Evolutionary conservation across 2,113 vertebrate genomes (phyloP).

Genomic region (Phylloscopus trochilus): DNA sequence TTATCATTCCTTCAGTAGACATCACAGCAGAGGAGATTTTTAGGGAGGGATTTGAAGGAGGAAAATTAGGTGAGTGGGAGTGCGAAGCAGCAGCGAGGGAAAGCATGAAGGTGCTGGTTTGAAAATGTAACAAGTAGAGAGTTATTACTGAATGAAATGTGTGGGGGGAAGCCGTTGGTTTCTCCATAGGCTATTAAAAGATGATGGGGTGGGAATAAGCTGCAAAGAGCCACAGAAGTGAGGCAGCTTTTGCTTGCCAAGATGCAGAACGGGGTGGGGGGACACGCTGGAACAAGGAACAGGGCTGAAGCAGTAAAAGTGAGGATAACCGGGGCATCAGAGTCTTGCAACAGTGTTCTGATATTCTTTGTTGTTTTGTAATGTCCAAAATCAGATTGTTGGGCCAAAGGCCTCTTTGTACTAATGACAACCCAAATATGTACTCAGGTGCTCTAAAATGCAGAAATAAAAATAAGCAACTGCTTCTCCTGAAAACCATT

Average conservation of each 20-base stretch:
- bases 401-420: not conserved
- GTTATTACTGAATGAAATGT: constrained; percentile 67
- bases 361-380: not conserved
- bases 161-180: constrained; percentile 36
- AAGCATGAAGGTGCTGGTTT: constrained; percentile 61
- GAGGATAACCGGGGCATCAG: not conserved
- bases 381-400: not conserved
- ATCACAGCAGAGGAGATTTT: constrained; percentile 55
- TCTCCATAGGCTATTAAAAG: constrained; percentile 54
- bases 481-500: not conserved
- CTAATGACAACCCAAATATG: not conserved
- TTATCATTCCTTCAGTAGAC: constrained; percentile 58
- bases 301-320: not conserved
- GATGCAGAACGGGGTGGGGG: not conserved
- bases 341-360: not conserved
- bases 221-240: constrained; percentile 46
- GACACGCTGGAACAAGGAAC: not conserved
- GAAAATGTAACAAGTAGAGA: constrained; percentile 58
- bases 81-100: constrained; percentile 58
- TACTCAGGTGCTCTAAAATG: not conserved
- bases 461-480: not conserved
- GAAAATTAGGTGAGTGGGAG: constrained; percentile 65
- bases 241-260: constrained; percentile 37
- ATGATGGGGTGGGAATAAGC: constrained; percentile 48
- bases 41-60: constrained; percentile 56